Evolutionary conservation across 2,113 vertebrate genomes (phyloP), one percentile per base, ranked within the genome.

Genomic region (Neomonachus schauinslandi): DNA sequence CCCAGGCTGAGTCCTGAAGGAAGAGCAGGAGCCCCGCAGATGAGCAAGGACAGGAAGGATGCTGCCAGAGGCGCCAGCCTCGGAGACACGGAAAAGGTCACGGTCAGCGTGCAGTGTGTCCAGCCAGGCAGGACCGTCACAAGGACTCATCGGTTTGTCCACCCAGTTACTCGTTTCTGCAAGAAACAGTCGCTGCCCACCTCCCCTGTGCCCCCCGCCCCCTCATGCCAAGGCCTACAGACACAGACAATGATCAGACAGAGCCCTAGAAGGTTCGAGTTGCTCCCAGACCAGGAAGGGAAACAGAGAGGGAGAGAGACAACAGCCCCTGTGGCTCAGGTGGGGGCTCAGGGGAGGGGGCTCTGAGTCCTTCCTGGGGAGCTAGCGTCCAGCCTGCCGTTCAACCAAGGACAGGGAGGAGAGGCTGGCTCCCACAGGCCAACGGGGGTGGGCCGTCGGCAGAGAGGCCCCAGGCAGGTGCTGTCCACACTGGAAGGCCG

Each of bases 81-180:
- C 8, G 19, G 61, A 3, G 1, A 6, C 4, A 0, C 28, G 4
- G 7, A 9, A 31, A 16, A 4, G 1, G 21, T 36, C 39, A 0
- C 1, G 59, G 42, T 8, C 21, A 7, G 15, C 11, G 12, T 0
- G 5, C 21, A 11, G 15, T 4, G 18, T 0, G 5, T 24, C 80
- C 2, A 0, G 1, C 63, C 7, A 0, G 71, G 36, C 21, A 4
- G 10, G 6, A 14, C 21, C 16, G 14, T 0, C 2, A 2, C 9
- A 0, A 10, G 10, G 49, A 21, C 14, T 11, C n/a, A 0, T 13
- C 5, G 19, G n/a, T 49, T 6, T 2, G 0, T 13, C 2, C 10
- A 7, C 39, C 33, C 4, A 0, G 13, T n/a, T 2, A 9, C 2
- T 10, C 11, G 15, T 11, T 22, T 39, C 19, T 72, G n/a, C 1